Evolutionary conservation across 2,797 vertebrate species (phyloP), one percentile per base, ranked within the genome.

Genomic region (Propithecus perrieri): DNA sequence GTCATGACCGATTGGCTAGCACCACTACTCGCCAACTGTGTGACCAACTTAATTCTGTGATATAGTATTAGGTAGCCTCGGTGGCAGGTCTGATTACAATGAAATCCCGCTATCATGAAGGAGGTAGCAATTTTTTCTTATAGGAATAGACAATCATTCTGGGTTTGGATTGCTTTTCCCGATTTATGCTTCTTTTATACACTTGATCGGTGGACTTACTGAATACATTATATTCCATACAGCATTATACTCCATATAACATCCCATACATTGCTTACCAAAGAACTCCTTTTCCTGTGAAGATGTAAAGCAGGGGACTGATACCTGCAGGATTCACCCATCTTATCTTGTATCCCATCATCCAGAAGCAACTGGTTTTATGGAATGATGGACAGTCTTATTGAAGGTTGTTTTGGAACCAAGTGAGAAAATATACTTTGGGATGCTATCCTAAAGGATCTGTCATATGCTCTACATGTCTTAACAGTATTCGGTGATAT

Each of bases 371-470:
- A 72, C 43, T 63, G 28, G 38, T 57, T 41, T 95, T 43, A 46
- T 26, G 61, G 57, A 69, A 48, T 71, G 65, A 71, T 5, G 46
- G 65, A 71, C 20, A 74, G 26, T 33, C 2, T 48, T 87, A 79
- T 5, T 84, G 30, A 93, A 92, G 9, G 41, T 48, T 74, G 50
- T 74, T 72, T 89, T 91, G 71, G 43, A 89, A 88, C 9, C 4
- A 75, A 30, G 28, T 72, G 22, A 92, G 80, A 87, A 89, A 84
- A 90, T 59, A 80, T 18, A 74, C 55, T 95, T 92, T 50, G 59
- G 67, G 79, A 57, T 94, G 28, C 11, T 85, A 22, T 85, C 57
- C n/a, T 92, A 55, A 79, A 78, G 48, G 35, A 67, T n/a, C 81
- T 81, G 76, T 41, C 63, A 84, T 69, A 63, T 69, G 14, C 59